These are phyloP conservation scores for Drosophila yakuba DNA, from an alignment of 1,140 invertebrate genomes.

Conservation along the genomic window DNA sequence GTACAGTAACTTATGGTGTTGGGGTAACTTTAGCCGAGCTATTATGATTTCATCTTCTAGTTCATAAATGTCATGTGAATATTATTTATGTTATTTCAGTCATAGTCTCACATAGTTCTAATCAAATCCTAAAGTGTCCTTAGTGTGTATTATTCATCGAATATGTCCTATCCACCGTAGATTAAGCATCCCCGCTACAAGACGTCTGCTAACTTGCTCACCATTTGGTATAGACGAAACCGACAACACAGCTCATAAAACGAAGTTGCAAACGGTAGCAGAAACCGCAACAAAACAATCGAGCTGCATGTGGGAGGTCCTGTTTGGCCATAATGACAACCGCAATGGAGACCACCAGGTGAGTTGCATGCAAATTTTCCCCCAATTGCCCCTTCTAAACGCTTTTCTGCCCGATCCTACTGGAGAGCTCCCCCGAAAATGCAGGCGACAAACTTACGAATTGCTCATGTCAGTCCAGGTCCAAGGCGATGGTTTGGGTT, in stretches of 20 bases:
- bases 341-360: slow-evolving; percentile 73
- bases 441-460: slow-evolving; percentile 84
- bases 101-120: too few species aligned
- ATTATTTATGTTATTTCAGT: too few species aligned
- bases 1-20: too few species aligned
- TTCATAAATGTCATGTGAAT: too few species aligned
- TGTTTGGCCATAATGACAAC: slow-evolving; percentile 76
- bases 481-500: slow-evolving; percentile 7
- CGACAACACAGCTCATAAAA: slow-evolving; percentile 58
- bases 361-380: slow-evolving; percentile 72
- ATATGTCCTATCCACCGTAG: background rate
- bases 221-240: slow-evolving; percentile 50
- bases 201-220: slow-evolving; percentile 8
- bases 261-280: slow-evolving; percentile 76
- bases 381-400: background rate
- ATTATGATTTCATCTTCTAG: too few species aligned
- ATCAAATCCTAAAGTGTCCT: too few species aligned
- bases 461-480: slow-evolving; percentile 74
- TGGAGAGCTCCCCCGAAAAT: slow-evolving; percentile 22
- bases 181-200: slow-evolving; percentile 18
- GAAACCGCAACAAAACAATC: slow-evolving; percentile 79
- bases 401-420: background rate
- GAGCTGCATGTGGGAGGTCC: slow-evolving; percentile 80
- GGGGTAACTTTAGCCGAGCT: too few species aligned
- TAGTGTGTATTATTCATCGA: too few species aligned